phyloP scores from a whole-genome alignment of 2,113 vertebrate species.

The Sinocyclocheilus grahami region DNA sequence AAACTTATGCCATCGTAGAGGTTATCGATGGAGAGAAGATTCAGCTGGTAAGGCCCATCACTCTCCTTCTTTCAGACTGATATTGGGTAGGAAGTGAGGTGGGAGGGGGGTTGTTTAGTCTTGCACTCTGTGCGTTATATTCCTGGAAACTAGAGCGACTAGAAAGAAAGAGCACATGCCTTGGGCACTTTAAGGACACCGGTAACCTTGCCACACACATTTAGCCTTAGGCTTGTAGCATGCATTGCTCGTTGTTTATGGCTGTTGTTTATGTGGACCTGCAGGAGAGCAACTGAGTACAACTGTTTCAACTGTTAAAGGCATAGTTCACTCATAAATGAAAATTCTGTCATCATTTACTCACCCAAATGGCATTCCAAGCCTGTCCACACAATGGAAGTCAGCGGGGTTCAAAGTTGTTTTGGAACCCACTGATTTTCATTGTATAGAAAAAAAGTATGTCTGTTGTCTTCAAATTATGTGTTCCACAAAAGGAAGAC shows the following conservation, averaged over 20 bases:
- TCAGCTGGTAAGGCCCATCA: slow-evolving; percentile 76
- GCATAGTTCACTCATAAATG: neutral
- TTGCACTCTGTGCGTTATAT: slow-evolving; percentile 7
- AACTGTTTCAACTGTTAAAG: neutral
- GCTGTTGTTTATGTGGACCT: neutral
- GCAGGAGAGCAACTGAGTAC: slow-evolving; percentile 6
- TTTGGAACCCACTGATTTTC: neutral
- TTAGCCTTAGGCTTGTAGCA: neutral
- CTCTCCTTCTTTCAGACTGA: neutral
- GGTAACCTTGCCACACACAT: slow-evolving; percentile 12
- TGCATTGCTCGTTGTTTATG: neutral
- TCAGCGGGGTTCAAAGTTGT: neutral
- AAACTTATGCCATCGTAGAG: slow-evolving; percentile 79
- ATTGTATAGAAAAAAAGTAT: neutral
- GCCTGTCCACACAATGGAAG: neutral
- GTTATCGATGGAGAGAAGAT: slow-evolving; percentile 79
- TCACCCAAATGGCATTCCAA: neutral
- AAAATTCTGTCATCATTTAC: neutral
- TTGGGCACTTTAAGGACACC: slow-evolving; percentile 24
- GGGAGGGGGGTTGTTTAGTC: neutral
- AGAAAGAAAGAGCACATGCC: slow-evolving; percentile 26
- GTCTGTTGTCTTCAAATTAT: neutral
- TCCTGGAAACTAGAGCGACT: slow-evolving; percentile 12
- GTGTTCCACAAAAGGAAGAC: neutral
- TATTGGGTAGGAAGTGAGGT: neutral